Base-by-base conservation (phyloP, 2,888 invertebrate species). In the Epsilonema sp. region DNA sequence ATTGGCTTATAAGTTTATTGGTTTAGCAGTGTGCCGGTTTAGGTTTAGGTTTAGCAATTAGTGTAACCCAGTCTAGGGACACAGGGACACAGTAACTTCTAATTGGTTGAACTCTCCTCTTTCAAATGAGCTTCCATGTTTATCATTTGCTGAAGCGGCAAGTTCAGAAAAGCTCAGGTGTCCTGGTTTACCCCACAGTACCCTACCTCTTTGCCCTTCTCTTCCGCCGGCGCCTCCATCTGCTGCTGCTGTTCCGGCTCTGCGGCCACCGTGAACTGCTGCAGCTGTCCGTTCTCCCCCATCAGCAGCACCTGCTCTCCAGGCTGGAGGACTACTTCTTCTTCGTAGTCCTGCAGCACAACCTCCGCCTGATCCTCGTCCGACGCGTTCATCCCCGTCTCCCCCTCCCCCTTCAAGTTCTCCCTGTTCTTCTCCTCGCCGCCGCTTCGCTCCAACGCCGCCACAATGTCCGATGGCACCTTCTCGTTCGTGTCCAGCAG, bases 401-500 rank as follows among this genome's bases (percentile, higher is more conserved):
- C 31, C 31, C 16, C 31, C 16, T 31, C 31, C 8, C 8, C 31
- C n/a, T n/a, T n/a, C n/a, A n/a, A n/a, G 16, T 8, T 31, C 16
- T 31, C 31, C 16, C 11, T 16, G 8, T 8, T 8, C 16, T 31
- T 16, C 16, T 31, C 31, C 16, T 31, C 11, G 8, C 11, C 8
- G 16, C 31, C 16, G 31, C 31, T 31, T 8, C 31, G 31, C 31
- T 39, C 38, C 23, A 48, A 39, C 19, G 46, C 47, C 24, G 37
- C 46, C 13, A 47, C 39, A 22, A 49, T 43, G 24, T 47, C 44
- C 13, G 19, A 16, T 4, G 38, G n/a, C 21, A 49, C 26, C 4
- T 3, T 3, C 16, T 22, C 49, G 37, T 47, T 46, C 3, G 42
- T 42, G 26, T 49, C 49, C 26, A 48, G n/a, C 23, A 45, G 37